Conservation (phyloP, 2,797 vertebrate species). For the Lophotriccus pileatus region DNA sequence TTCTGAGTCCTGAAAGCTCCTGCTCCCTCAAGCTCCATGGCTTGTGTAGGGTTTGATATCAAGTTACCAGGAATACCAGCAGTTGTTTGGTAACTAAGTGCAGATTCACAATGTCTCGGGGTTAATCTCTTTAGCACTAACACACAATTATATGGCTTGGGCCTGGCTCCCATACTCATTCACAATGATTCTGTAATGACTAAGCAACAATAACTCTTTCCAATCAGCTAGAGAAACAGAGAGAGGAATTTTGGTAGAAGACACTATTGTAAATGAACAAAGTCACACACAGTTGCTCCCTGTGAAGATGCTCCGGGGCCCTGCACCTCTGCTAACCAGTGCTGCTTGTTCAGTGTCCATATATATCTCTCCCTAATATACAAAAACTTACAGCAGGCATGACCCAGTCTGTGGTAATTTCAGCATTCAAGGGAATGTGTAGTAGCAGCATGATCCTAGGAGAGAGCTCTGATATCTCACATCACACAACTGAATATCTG, state of each 20-base stretch:
- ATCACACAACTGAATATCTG: neutral
- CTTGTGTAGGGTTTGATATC: neutral
- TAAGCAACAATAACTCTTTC: neutral
- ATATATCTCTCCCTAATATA: neutral
- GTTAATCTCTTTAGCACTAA: neutral
- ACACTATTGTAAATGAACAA: neutral
- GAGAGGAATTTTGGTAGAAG: neutral
- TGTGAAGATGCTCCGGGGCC: neutral
- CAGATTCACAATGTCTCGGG: neutral
- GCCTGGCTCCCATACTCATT: neutral
- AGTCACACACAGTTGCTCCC: neutral
- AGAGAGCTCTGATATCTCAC: conserved; percentile 11
- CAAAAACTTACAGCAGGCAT: neutral
- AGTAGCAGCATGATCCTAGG: neutral
- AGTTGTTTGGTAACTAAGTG: neutral
- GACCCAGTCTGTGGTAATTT: neutral
- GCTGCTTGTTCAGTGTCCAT: neutral
- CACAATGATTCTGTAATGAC: neutral
- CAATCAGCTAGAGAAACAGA: neutral
- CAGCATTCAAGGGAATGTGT: neutral
- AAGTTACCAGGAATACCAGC: neutral
- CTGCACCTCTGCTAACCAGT: neutral
- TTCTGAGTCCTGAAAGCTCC: neutral
- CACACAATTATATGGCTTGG: neutral
- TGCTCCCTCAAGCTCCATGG: neutral